These are phyloP conservation scores for Neria commutata DNA, from an alignment of 2,888 invertebrate species.

Conservation along the genomic window DNA sequence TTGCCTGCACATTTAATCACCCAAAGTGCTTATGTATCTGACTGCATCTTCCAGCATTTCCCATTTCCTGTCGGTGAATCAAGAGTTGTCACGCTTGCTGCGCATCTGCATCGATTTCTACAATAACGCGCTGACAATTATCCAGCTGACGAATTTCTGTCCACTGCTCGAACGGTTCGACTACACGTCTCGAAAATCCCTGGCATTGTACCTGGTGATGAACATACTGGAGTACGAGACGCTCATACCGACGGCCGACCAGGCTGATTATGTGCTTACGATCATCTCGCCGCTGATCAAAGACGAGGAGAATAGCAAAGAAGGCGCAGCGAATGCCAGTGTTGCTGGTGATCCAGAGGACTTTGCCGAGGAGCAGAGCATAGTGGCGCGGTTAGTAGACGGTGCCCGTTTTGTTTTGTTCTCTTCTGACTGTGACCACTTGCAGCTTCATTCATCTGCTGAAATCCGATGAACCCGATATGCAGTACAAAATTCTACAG, in stretches of 20 bases:
- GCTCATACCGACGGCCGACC: slow-evolving; percentile 83
- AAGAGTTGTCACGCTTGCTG: slow-evolving; percentile 90
- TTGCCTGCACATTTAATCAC: neutral
- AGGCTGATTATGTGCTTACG: slow-evolving; percentile 78
- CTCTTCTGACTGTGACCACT: too few species aligned
- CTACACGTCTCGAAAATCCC: slow-evolving; percentile 81
- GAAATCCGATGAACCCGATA: slow-evolving; percentile 79
- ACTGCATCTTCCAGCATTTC: slow-evolving; percentile 48
- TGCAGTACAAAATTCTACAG: slow-evolving; percentile 89
- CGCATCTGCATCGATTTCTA: slow-evolving; percentile 95
- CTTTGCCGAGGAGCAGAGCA: slow-evolving; percentile 93
- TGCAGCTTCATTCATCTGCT: slow-evolving; percentile 80
- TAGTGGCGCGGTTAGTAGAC: slow-evolving; percentile 72
- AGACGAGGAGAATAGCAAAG: slow-evolving; percentile 78
- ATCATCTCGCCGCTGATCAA: slow-evolving; percentile 86
- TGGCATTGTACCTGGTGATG: slow-evolving; percentile 87
- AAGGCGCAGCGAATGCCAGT: slow-evolving; percentile 36
- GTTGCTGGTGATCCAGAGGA: slow-evolving; percentile 88
- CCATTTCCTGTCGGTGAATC: slow-evolving; percentile 73
- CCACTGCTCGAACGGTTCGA: slow-evolving; percentile 87
- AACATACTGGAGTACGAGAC: slow-evolving; percentile 92
- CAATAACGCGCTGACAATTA: slow-evolving; percentile 86
- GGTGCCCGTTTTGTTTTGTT: neutral
- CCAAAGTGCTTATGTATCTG: neutral
- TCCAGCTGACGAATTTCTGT: slow-evolving; percentile 86